A percentile compares a stretch with the other conserved stretches of the same genome.
Evolutionary conservation across 2,888 invertebrate species (phyloP).

Genomic region (Caenorhabditis sinica): DNA sequence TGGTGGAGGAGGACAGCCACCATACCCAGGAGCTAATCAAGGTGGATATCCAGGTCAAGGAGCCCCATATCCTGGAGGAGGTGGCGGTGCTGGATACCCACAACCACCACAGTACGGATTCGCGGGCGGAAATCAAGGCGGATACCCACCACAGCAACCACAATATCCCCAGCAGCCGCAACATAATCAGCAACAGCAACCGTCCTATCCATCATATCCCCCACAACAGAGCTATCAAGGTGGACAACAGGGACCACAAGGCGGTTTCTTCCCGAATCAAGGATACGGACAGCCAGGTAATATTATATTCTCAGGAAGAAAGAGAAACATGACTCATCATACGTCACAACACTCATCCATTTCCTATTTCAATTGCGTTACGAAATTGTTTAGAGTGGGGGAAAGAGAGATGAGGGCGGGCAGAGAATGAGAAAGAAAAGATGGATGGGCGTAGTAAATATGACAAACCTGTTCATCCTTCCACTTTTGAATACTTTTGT

Average conservation of each 20-base stretch:
- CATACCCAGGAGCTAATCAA: constrained; percentile 40
- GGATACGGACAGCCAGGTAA: constrained; percentile 63
- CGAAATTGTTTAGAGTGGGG: constrained; percentile 18
- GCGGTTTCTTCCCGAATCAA: constrained; percentile 51
- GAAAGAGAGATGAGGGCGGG: constrained; percentile 13
- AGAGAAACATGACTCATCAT: constrained; percentile 27
- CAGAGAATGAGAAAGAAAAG: constrained; percentile 11
- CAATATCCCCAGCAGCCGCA: constrained; percentile 42
- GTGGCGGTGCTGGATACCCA: constrained; percentile 49
- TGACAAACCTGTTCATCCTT: constrained; percentile 48
- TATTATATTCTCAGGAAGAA: constrained; percentile 15
- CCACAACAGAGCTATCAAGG: constrained; percentile 44
- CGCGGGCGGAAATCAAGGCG: constrained; percentile 30
- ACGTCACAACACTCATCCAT: constrained; percentile 28
- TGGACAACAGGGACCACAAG: constrained; percentile 25
- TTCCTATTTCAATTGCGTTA: constrained; percentile 31
- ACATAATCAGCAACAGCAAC: constrained; percentile 45
- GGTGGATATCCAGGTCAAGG: constrained; percentile 46
- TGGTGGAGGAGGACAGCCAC: constrained; percentile 11
- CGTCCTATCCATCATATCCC: constrained; percentile 10
- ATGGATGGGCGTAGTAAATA: constrained; percentile 41
- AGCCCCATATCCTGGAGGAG: constrained; percentile 54
- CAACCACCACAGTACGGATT: constrained; percentile 57
- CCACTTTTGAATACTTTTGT: neutral
- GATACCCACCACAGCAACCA: constrained; percentile 49